phyloP scores from a whole-genome alignment of 2,797 vertebrate genomes.

The Neostethus bicornis region DNA sequence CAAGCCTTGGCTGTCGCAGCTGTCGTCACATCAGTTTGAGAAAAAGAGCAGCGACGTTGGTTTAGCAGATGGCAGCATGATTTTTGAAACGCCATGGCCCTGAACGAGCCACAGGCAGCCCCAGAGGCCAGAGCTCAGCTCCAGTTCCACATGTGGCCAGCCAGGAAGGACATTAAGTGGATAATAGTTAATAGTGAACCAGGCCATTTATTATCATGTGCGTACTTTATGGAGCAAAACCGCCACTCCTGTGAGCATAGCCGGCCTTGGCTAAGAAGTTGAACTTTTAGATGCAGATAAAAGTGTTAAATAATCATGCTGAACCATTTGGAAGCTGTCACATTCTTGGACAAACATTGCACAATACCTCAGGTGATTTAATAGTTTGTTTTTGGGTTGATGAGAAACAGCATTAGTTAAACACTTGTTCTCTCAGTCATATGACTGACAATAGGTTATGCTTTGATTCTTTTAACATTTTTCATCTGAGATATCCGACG shows the following conservation, averaged over 20 bases:
- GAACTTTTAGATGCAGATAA: conserved; percentile 77
- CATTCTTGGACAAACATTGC: conserved; percentile 78
- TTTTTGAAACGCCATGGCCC: conserved; percentile 78
- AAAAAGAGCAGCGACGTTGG: conserved; percentile 40
- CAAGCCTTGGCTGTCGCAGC: conserved; percentile 48
- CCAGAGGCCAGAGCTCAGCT: conserved; percentile 69
- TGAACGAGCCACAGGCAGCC: conserved; percentile 79
- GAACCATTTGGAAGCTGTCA: conserved; percentile 64
- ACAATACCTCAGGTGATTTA: conserved; percentile 68
- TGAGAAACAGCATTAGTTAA: conserved; percentile 51
- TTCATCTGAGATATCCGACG: conserved; percentile 42
- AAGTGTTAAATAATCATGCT: conserved; percentile 61
- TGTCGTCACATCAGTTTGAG: conserved; percentile 49
- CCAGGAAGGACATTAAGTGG: conserved; percentile 80
- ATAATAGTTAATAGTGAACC: conserved; percentile 86
- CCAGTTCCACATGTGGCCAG: conserved; percentile 73
- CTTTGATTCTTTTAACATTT: conserved; percentile 54
- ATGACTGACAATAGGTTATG: conserved; percentile 50
- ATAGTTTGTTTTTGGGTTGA: conserved; percentile 54
- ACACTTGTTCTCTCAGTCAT: conserved; percentile 62
- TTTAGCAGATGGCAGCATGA: conserved; percentile 77
- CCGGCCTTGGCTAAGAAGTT: conserved; percentile 55
- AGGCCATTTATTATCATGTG: conserved; percentile 84
- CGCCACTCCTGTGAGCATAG: conserved; percentile 59
- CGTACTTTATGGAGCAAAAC: conserved; percentile 82